A percentile compares a stretch with the other conserved stretches of the same genome.
Evolutionary conservation across 2,888 invertebrate genomes (phyloP).

Genomic region (Pimpla rufipes): DNA sequence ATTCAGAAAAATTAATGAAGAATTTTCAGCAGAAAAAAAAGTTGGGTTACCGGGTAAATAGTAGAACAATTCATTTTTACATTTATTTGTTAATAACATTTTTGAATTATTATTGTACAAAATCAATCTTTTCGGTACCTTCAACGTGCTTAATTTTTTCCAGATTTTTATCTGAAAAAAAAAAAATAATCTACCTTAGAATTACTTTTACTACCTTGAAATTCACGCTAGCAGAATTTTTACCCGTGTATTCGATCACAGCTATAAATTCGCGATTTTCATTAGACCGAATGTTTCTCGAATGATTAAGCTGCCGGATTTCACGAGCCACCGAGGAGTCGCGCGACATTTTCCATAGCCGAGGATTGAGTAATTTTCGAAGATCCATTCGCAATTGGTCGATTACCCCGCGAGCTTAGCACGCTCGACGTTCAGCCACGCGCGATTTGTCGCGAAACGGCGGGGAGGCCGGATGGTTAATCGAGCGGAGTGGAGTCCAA

Average conservation of each 20-base stretch:
- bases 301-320: neutral
- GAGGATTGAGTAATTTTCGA: conserved; percentile 49
- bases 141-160: too few relatives aligned
- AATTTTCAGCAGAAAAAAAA: too few relatives aligned
- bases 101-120: too few relatives aligned
- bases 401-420: conserved; percentile 46
- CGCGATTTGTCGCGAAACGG: conserved; percentile 66
- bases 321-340: conserved; percentile 11
- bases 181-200: too few relatives aligned
- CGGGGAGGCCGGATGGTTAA: conserved; percentile 62
- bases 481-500: conserved; percentile 70
- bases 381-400: conserved; percentile 58
- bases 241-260: neutral
- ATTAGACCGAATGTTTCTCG: neutral
- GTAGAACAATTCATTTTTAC: too few relatives aligned
- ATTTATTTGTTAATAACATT: too few relatives aligned
- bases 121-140: too few relatives aligned
- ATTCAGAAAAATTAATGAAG: too few relatives aligned
- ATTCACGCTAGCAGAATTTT: neutral
- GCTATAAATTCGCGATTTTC: neutral
- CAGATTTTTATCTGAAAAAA: too few relatives aligned
- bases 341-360: neutral
- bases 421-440: conserved; percentile 40
- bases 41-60: too few relatives aligned
- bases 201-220: too few relatives aligned